Evolutionary conservation across 2,888 invertebrate species (phyloP), one percentile per base, ranked within the genome.

Genomic region (Rhopalosiphum nymphaeae): DNA sequence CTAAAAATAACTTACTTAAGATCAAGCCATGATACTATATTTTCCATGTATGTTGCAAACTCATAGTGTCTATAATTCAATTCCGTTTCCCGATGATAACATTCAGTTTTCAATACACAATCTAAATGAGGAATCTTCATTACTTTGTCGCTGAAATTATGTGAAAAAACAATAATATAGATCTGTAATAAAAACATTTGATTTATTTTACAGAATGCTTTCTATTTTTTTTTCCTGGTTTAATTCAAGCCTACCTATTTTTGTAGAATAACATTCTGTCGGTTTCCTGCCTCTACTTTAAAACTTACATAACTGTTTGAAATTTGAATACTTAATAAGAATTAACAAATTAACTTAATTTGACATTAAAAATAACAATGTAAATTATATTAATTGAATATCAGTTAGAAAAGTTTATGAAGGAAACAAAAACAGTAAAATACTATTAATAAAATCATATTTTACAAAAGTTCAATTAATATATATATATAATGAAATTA

Each of bases 11-110:
- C 89, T 89, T 84, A 93, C 93, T 89, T 93, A 44, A 13, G 0
- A 84, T 93, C 93, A 67, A 89, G 56, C 89, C 89, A 89, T n/a
- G n/a, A 4, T 36, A 93, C 29, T 46, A 93, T 57, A 53, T 89
- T 89, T 56, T 89, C 89, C 4, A 89, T 36, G 36, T 89, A 89
- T 10, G n/a, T n/a, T 3, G 78, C 2, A 7, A 61, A 25, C 13
- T 89, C 78, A 56, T 78, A 21, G 44, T 89, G 61, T 7, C 53
- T 53, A 29, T 42, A 61, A 11, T 67, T 92, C 0, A 44, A 26
- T 49, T 57, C 29, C 13, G 84, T n/a, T 78, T 78, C 25, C 5
- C 1, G 21, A 44, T 91, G 86, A 86, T 25, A 26, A 86, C 91
- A 91, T 21, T 46, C 29, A 56, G 46, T 44, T 57, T 44, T 91